Evolutionary conservation across 2,888 invertebrate species (phyloP), one percentile per base, ranked within the genome.

Genomic region (Monoplex corrugatus): DNA sequence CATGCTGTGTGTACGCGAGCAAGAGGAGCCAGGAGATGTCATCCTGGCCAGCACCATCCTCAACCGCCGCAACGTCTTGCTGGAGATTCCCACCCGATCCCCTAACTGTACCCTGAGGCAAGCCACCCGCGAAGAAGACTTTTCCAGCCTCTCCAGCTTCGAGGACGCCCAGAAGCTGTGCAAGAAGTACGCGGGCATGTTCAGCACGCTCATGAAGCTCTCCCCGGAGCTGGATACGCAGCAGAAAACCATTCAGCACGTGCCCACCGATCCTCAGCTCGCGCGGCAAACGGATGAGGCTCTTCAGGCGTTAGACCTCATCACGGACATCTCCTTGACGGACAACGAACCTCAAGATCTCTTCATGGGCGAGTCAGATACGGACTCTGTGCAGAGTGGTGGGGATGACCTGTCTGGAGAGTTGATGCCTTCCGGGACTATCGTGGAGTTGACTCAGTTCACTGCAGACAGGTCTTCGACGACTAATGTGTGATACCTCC

Each of bases 41-140:
- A 90, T 95, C n/a, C 90, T 94, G 38, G 93, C 93, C 8, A 93
- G 93, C 72, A 94, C 94, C 8, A 91, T 94, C 83, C 89, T 93
- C 32, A 93, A 94, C 90, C 93, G 92, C 87, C 91, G 94, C 88
- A 94, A 95, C 89, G 94, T 94, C 19, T 90, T 95, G 28, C 93
- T 95, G 89, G 95, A 95, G 89, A 72, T 94, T 35, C 94, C 94
- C 6, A 87, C 93, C 40, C 45, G 3, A 19, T 57, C 88, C 6
- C 88, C 87, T 50, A 13, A 91, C 19, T 92, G 93, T 80, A 78
- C 40, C 80, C 90, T 93, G 0, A 89, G 84, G 75, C 89, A 89
- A 8, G 90, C 92, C 19, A 85, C 86, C 28, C 87, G 92, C 63
- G 92, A 92, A 23, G 93, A 92, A 0, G 91, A 92, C n/a, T 92